Evolutionary conservation across 2,797 vertebrate genomes (phyloP).

Genomic region (Pipistrellus nathusii): DNA sequence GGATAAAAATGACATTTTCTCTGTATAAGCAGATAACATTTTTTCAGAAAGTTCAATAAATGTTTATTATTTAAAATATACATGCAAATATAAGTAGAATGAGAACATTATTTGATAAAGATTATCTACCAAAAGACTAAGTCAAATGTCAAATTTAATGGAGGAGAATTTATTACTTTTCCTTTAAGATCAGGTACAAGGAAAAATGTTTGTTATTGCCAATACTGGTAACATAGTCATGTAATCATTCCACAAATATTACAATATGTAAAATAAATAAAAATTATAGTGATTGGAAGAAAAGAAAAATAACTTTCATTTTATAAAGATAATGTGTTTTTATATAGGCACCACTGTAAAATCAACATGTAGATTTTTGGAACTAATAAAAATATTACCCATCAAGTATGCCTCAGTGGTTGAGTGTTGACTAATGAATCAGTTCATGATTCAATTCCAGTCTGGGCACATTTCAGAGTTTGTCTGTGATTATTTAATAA

Average conservation of each 20-base stretch:
- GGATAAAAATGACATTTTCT: not conserved
- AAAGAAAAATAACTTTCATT: constrained; percentile 7
- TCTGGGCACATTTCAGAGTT: no score
- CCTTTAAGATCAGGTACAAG: not conserved
- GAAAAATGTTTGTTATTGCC: not conserved
- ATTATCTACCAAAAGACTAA: constrained; percentile 11
- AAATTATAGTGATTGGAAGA: not conserved
- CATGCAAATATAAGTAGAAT: not conserved
- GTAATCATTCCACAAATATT: not conserved
- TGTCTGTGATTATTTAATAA: no score
- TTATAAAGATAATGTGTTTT: no score
- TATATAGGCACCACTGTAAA: no score
- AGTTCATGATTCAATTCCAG: no score
- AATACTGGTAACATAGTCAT: not conserved
- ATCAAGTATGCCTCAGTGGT: no score
- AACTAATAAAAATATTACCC: no score
- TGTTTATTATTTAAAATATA: constrained; percentile 18
- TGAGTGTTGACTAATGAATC: no score
- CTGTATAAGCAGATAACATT: not conserved
- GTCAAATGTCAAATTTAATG: not conserved
- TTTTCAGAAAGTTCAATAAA: not conserved
- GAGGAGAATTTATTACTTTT: not conserved
- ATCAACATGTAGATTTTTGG: no score
- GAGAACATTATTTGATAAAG: not conserved
- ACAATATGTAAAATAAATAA: constrained; percentile 13